These are phyloP conservation scores for Atta texana DNA, from an alignment of 1,140 invertebrate species.

Conservation along the genomic window DNA sequence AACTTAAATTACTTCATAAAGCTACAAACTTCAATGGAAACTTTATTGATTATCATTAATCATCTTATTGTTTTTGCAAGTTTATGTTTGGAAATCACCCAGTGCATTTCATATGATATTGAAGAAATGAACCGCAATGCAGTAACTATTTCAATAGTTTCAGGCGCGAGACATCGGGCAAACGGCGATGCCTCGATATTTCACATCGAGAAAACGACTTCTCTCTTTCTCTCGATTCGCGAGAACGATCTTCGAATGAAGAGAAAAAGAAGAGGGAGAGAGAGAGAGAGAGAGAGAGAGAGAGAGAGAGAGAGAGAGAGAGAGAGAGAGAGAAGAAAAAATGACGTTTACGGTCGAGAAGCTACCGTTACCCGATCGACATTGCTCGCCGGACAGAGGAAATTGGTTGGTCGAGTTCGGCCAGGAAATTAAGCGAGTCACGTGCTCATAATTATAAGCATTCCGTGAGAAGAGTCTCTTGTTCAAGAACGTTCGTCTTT, in stretches of 20 bases:
- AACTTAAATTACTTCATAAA: not conserved
- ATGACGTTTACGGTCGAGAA: conserved; percentile 58
- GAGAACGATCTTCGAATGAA: conserved; percentile 11
- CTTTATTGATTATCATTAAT: conserved; percentile 16
- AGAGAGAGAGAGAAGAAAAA: conserved; percentile 18
- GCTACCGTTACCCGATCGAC: conserved; percentile 62
- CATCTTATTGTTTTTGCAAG: not conserved
- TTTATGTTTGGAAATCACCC: conserved; percentile 10
- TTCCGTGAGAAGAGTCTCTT: conserved; percentile 66
- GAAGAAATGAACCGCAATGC: conserved; percentile 48
- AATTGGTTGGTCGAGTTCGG: conserved; percentile 79
- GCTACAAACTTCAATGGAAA: not conserved
- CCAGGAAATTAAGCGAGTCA: conserved; percentile 84
- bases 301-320: not conserved
- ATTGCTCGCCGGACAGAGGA: conserved; percentile 70
- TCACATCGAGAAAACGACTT: conserved; percentile 42
- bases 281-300: not conserved
- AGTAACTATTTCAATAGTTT: conserved; percentile 54
- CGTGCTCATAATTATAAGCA: conserved; percentile 83
- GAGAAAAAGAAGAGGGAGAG: conserved; percentile 10
- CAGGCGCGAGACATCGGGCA: conserved; percentile 23
- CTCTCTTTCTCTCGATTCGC: conserved; percentile 36
- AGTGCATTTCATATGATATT: conserved; percentile 27
- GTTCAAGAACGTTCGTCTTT: conserved; percentile 23
- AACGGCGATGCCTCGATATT: conserved; percentile 50